Evolutionary conservation across 2,888 invertebrate genomes (phyloP).

Genomic region (Drosophila lacicola): DNA sequence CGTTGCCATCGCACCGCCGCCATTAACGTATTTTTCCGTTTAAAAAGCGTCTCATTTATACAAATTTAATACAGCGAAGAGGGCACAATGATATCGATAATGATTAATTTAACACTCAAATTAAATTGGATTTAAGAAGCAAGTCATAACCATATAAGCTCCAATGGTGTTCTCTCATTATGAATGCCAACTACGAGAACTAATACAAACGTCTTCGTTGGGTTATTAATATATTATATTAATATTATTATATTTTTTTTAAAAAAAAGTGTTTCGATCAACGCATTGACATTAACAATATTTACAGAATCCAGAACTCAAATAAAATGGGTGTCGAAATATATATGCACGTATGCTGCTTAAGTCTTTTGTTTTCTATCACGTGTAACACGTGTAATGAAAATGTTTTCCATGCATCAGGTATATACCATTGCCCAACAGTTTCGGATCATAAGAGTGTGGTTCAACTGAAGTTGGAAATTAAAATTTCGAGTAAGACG

Average conservation of each 20-base stretch:
- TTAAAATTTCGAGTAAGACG: conserved; percentile 46
- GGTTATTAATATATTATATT: no score
- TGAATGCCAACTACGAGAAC: conserved; percentile 11
- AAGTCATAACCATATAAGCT: conserved; percentile 44
- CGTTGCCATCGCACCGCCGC: conserved; percentile 40
- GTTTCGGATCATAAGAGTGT: conserved; percentile 52
- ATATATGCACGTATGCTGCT: conserved; percentile 10
- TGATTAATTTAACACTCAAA: conserved; percentile 57
- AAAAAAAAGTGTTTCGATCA: conserved; percentile 17
- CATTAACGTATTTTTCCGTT: conserved; percentile 27
- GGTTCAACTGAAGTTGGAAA: conserved; percentile 64
- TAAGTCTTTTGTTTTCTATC: conserved; percentile 19
- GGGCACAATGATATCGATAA: conserved; percentile 21
- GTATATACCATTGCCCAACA: conserved; percentile 35
- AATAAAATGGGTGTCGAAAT: conserved; percentile 42
- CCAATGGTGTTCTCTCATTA: conserved; percentile 28
- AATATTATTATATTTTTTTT: no score
- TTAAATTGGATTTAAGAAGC: conserved; percentile 32
- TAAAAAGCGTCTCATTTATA: conserved; percentile 36
- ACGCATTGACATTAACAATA: conserved; percentile 39
- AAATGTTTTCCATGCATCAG: conserved; percentile 39
- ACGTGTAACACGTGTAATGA: conserved; percentile 22
- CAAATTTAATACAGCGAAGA: neutral
- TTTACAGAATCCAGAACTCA: conserved; percentile 46
- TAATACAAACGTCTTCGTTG: neutral